These are phyloP conservation scores for Heliangelus exortis DNA, from an alignment of 2,797 vertebrate species.

Conservation along the genomic window DNA sequence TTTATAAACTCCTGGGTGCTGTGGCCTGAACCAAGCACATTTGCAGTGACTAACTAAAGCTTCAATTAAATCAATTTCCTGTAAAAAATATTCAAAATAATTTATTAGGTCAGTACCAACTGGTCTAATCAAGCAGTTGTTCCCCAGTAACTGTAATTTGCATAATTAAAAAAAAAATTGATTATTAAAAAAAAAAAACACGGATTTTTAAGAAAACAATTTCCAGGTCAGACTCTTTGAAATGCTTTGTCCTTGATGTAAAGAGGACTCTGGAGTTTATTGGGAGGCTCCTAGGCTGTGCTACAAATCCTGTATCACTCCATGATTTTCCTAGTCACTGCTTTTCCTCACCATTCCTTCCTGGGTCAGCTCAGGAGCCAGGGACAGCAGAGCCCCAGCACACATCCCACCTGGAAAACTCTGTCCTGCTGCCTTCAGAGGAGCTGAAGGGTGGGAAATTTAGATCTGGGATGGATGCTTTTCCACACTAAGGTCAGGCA, in stretches of 20 bases:
- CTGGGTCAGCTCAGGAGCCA: background rate
- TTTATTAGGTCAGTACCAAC: slow-evolving; percentile 71
- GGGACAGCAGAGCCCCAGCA: background rate
- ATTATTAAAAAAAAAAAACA: slow-evolving; percentile 18
- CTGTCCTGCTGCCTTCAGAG: accelerated
- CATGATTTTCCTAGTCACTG: slow-evolving; percentile 62
- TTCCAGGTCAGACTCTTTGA: slow-evolving; percentile 6
- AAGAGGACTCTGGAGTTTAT: slow-evolving; percentile 26
- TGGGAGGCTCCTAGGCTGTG: slow-evolving; percentile 30
- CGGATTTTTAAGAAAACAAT: slow-evolving; percentile 12
- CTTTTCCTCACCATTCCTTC: slow-evolving; percentile 33
- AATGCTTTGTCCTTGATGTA: background rate
- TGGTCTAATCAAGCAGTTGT: slow-evolving; percentile 65
- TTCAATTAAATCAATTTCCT: slow-evolving; percentile 82
- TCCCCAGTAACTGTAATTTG: slow-evolving; percentile 64
- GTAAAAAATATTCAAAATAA: slow-evolving; percentile 70
- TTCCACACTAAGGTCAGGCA: background rate
- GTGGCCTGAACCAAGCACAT: slow-evolving; percentile 75
- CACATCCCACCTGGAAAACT: background rate
- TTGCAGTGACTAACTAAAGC: slow-evolving; percentile 73
- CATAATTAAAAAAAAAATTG: slow-evolving; percentile 60
- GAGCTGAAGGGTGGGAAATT: too few relatives aligned
- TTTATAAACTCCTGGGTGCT: slow-evolving; percentile 86
- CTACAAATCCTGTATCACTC: slow-evolving; percentile 60
- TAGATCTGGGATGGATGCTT: background rate